Conservation (phyloP, 2,888 invertebrate species). For the Lycocerus yunnanus region DNA sequence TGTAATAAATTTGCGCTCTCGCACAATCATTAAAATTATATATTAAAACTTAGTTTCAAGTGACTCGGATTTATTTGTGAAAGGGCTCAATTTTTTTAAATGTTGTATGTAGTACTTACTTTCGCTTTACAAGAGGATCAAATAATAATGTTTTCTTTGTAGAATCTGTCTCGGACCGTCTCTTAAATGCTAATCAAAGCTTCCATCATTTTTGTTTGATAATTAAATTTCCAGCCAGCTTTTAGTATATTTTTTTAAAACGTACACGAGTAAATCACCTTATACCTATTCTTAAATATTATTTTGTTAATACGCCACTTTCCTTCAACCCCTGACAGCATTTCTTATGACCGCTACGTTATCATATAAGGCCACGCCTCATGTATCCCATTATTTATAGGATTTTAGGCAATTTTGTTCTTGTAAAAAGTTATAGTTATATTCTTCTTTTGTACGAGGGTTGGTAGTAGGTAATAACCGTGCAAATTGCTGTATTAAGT, state of each 20-base stretch:
- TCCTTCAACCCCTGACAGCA: slow-evolving; percentile 20
- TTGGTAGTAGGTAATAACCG: neutral
- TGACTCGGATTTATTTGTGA: neutral
- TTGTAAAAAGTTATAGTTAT: slow-evolving; percentile 14
- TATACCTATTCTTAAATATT: slow-evolving; percentile 15
- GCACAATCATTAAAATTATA: neutral
- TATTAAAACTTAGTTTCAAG: neutral
- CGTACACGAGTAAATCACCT: neutral
- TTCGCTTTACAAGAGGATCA: neutral
- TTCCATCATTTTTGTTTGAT: neutral
- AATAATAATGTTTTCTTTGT: neutral
- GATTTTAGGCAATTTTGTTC: slow-evolving; percentile 13
- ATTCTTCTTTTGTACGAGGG: slow-evolving; percentile 1
- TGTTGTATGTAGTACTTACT: no score
- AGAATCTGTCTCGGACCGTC: neutral
- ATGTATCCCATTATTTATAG: slow-evolving; percentile 26
- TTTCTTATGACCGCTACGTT: slow-evolving; percentile 30
- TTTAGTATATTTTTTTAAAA: neutral
- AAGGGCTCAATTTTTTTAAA: no score
- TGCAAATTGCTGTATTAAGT: slow-evolving; percentile 5
- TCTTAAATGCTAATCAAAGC: neutral
- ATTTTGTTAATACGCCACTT: slow-evolving; percentile 24
- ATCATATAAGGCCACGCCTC: slow-evolving; percentile 30
- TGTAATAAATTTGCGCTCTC: neutral
- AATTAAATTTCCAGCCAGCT: neutral